Percentiles rank a stretch among this genome's conserved stretches.
phyloP scores from a whole-genome alignment of 2,888 invertebrate genomes.

The Chymomyza procnemis region DNA sequence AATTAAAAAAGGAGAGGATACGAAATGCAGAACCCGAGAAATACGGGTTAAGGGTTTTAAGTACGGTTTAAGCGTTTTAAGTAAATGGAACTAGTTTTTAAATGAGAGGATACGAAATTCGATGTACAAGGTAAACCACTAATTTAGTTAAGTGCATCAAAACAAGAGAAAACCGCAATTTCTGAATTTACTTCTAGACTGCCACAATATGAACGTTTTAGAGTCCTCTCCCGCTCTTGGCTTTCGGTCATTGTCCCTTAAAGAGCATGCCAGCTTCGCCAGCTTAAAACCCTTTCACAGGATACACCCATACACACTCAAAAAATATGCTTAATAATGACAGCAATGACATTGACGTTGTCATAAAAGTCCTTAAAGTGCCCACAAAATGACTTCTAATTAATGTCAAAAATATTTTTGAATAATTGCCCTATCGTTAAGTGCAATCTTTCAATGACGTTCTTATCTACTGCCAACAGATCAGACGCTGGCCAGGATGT shows the following conservation, averaged over 20 bases:
- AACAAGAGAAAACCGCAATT: too few species aligned
- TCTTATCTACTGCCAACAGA: constrained; percentile 40
- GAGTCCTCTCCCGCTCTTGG: too few species aligned
- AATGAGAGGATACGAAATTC: too few species aligned
- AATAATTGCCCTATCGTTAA: constrained; percentile 27
- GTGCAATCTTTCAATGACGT: constrained; percentile 7
- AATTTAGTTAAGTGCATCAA: too few species aligned
- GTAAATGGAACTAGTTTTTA: too few species aligned
- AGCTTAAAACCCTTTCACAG: background rate
- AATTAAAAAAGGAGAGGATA: too few species aligned
- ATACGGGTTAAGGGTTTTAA: too few species aligned
- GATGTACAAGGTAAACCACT: too few species aligned
- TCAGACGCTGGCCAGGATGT: constrained; percentile 23
- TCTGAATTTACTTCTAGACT: too few species aligned
- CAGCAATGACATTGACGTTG: constrained; percentile 36
- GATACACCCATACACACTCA: background rate
- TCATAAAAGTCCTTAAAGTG: constrained; percentile 32
- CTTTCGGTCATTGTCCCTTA: background rate
- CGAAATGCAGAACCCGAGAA: too few species aligned
- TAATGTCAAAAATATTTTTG: constrained; percentile 50
- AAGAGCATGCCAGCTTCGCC: background rate
- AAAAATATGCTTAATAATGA: background rate
- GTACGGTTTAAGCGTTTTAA: too few species aligned
- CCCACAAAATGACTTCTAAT: constrained; percentile 56
- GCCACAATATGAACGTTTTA: too few species aligned